Evolutionary conservation across 1,140 invertebrate species (phyloP).

Genomic region (Drosophila chauvacae): DNA sequence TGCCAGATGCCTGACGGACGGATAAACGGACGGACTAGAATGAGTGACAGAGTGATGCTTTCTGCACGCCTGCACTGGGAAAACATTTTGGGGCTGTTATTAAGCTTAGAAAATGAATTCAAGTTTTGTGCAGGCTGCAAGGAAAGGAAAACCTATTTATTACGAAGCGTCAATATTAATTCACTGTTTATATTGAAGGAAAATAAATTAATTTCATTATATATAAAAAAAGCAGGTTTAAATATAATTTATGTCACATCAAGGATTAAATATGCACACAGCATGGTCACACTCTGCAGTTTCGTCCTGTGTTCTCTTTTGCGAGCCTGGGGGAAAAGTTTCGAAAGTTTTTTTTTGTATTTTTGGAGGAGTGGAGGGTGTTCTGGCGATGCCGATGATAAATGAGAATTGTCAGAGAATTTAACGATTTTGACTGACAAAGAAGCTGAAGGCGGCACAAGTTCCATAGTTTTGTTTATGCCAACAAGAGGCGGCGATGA

Average conservation of each 20-base stretch:
- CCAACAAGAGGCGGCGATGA: slow-evolving; percentile 14
- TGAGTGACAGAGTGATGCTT: slow-evolving; percentile 27
- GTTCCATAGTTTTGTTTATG: slow-evolving; percentile 77
- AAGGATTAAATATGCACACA: neutral
- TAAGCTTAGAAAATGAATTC: no score
- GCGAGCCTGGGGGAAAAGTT: slow-evolving; percentile 50
- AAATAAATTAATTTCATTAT: no score
- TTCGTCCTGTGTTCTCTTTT: slow-evolving; percentile 19
- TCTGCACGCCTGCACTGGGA: neutral
- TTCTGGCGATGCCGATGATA: slow-evolving; percentile 56
- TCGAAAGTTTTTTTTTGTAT: slow-evolving; percentile 43
- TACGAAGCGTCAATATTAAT: no score
- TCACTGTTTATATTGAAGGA: no score
- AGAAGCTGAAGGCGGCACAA: slow-evolving; percentile 36
- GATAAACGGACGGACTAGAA: slow-evolving; percentile 8
- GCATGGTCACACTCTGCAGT: neutral
- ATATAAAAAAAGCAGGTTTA: no score
- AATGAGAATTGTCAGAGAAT: slow-evolving; percentile 72
- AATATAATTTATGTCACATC: no score
- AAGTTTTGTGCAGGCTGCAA: neutral
- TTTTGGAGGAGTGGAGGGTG: neutral
- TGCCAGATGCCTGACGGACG: slow-evolving; percentile 63
- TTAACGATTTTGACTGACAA: slow-evolving; percentile 79
- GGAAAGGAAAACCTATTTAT: neutral
- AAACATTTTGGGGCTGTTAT: neutral